phyloP scores from a whole-genome alignment of 2,113 vertebrate species.

The Nettapus auritus region DNA sequence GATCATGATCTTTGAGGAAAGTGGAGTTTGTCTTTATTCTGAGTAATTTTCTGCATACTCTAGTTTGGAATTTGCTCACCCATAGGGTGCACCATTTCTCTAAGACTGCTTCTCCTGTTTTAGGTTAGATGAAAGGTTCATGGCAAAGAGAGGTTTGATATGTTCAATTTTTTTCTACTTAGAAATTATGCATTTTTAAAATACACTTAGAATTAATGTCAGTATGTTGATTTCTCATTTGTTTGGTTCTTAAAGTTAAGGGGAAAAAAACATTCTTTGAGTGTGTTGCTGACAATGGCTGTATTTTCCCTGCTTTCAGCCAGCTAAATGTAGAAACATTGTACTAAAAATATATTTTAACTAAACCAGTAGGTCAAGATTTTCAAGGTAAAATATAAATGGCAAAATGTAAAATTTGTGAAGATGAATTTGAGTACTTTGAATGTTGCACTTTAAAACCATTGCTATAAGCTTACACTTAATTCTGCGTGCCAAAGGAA shows the following conservation, averaged over 20 bases:
- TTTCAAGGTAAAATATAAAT: constrained; percentile 27
- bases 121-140: not conserved
- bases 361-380: not conserved
- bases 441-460: constrained; percentile 58
- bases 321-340: not conserved
- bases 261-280: not conserved
- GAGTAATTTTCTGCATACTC: no score
- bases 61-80: not conserved
- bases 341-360: not conserved
- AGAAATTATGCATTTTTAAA: not conserved
- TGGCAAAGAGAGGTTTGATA: not conserved
- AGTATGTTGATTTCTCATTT: not conserved
- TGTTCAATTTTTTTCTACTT: not conserved
- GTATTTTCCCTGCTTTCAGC: not conserved
- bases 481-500: constrained; percentile 63
- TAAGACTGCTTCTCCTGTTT: not conserved
- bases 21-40: not conserved
- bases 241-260: not conserved
- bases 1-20: not conserved
- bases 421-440: constrained; percentile 60
- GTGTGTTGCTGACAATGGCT: not conserved
- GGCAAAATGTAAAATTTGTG: constrained; percentile 58
- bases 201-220: not conserved
- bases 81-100: not conserved
- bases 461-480: constrained; percentile 66